Evolutionary conservation across 2,797 vertebrate species (phyloP).

Genomic region (Gymnodraco acuticeps): DNA sequence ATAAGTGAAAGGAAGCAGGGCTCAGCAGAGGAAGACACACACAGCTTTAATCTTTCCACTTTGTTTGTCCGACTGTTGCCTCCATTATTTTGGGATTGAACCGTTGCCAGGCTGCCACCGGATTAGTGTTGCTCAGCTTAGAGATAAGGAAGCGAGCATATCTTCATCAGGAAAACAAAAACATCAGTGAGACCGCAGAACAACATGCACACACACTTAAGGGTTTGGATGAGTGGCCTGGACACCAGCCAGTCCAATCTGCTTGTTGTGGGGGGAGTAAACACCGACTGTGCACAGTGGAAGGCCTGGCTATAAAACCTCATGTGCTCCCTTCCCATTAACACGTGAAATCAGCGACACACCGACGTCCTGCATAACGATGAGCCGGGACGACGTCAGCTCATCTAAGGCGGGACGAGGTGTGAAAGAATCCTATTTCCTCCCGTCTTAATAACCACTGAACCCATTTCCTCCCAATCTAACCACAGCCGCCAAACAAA

Average conservation of each 20-base stretch:
- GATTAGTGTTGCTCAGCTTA: conserved; percentile 26
- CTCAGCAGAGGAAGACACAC: conserved; percentile 4
- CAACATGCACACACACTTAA: conserved; percentile 8
- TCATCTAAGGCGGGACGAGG: conserved; percentile 68
- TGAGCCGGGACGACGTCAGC: conserved; percentile 64
- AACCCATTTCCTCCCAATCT: conserved; percentile 83
- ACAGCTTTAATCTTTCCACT: conserved; percentile 14
- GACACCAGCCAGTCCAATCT: conserved; percentile 78
- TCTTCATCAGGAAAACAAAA: conserved; percentile 2
- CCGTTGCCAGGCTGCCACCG: conserved; percentile 25
- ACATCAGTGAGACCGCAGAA: background rate
- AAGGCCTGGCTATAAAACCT: conserved; percentile 42
- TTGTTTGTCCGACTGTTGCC: conserved; percentile 33
- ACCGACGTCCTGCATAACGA: conserved; percentile 56
- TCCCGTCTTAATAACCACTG: conserved; percentile 75
- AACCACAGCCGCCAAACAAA: conserved; percentile 74
- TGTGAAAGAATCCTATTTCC: conserved; percentile 86
- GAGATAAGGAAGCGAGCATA: conserved; percentile 28
- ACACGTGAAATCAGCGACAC: conserved; percentile 50
- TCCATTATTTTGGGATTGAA: conserved; percentile 24
- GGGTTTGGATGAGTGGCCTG: conserved; percentile 52
- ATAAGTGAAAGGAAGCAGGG: background rate
- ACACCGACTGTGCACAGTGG: conserved; percentile 38
- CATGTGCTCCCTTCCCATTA: conserved; percentile 51
- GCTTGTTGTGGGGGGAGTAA: conserved; percentile 61